Percentiles rank a stretch among this genome's conserved stretches.
Evolutionary conservation across 2,888 invertebrate genomes (phyloP).

Genomic region (Platypus cylindrus): DNA sequence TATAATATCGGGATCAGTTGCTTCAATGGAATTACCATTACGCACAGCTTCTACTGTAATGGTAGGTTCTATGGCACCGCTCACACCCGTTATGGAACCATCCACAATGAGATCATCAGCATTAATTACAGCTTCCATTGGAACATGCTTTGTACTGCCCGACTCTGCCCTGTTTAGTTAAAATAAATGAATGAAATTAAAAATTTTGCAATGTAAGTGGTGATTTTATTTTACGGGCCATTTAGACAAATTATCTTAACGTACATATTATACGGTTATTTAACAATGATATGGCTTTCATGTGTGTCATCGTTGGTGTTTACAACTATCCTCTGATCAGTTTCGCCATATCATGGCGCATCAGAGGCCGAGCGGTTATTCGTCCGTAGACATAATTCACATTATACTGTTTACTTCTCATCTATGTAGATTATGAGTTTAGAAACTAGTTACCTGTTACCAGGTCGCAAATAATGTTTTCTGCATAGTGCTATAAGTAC

Average conservation of each 20-base stretch:
- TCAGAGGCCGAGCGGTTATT: too few relatives aligned
- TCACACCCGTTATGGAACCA: constrained; percentile 30
- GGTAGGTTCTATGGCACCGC: constrained; percentile 24
- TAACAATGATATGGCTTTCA: too few relatives aligned
- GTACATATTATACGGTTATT: too few relatives aligned
- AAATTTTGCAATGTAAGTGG: too few relatives aligned
- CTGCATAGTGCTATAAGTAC: constrained; percentile 60
- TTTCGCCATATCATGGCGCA: too few relatives aligned
- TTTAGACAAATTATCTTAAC: too few relatives aligned
- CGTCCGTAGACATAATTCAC: too few relatives aligned
- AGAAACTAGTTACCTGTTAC: constrained; percentile 13
- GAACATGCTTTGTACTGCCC: constrained; percentile 29
- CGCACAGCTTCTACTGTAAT: constrained; percentile 29
- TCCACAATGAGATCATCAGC: constrained; percentile 33
- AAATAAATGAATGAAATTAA: too few relatives aligned
- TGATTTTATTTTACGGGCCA: too few relatives aligned
- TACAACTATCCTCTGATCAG: too few relatives aligned
- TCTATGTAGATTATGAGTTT: neutral
- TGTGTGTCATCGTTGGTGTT: too few relatives aligned
- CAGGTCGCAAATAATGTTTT: constrained; percentile 27
- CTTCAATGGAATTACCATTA: constrained; percentile 43
- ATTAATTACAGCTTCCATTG: constrained; percentile 34
- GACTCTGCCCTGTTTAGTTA: constrained; percentile 13
- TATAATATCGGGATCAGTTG: constrained; percentile 78
- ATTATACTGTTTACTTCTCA: too few relatives aligned